Conservation (phyloP, 2,797 vertebrate species). For the Tapirus indicus region DNA sequence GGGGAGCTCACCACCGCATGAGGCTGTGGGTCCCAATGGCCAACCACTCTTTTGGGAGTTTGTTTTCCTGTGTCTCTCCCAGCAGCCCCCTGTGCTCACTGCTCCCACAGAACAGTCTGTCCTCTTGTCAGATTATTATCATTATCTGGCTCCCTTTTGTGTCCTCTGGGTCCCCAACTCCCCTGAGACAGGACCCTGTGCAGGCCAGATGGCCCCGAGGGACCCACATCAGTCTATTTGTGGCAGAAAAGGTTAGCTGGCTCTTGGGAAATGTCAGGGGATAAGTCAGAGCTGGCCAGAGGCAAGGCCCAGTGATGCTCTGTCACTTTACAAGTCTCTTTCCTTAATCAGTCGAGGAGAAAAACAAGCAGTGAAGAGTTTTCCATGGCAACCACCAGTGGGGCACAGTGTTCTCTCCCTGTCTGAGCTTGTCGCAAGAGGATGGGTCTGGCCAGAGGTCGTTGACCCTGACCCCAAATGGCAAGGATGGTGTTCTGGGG, state of each 20-base stretch:
- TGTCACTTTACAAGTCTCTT: conserved; percentile 1
- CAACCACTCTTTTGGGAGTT: fast-evolving
- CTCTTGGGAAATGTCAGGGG: conserved; percentile 66
- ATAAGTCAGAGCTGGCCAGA: conserved; percentile 20
- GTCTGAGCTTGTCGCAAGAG: not conserved
- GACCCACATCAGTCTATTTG: conserved; percentile 38
- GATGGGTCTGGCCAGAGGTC: not conserved
- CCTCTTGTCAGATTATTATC: not conserved
- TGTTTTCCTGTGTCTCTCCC: fast-evolving
- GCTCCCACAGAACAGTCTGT: not conserved
- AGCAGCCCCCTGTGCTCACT: fast-evolving
- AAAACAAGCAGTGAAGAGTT: not conserved
- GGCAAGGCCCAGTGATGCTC: not conserved
- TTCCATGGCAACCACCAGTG: not conserved
- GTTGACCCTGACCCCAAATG: not conserved
- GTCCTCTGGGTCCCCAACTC: not conserved
- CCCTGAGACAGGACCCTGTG: not conserved
- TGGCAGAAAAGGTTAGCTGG: conserved; percentile 44
- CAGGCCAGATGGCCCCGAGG: not conserved
- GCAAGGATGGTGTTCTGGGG: not conserved
- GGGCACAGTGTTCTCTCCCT: not conserved
- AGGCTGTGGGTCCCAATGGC: fast-evolving
- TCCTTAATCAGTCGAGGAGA: not conserved
- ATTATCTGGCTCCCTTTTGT: not conserved
- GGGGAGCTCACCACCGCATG: fast-evolving